Percentiles rank a stretch among this genome's conserved stretches.
phyloP scores from a whole-genome alignment of 2,113 vertebrate genomes.

The Grallaria varia region DNA sequence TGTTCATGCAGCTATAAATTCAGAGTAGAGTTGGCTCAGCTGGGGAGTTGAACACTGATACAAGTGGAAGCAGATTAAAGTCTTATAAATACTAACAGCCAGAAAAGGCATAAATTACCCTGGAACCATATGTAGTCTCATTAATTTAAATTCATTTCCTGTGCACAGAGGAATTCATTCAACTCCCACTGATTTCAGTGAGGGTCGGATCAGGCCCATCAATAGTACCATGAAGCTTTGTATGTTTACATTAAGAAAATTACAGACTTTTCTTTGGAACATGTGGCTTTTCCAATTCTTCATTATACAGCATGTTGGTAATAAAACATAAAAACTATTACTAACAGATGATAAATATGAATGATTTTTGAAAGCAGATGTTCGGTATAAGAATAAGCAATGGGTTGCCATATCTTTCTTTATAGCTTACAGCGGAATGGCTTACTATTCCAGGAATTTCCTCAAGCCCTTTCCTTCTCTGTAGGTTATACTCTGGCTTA shows the following conservation, averaged over 20 bases:
- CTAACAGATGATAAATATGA: constrained; percentile 29
- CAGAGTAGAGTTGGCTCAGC: neutral
- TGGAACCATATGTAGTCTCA: constrained; percentile 32
- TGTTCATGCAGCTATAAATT: neutral
- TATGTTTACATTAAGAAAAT: constrained; percentile 29
- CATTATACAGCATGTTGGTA: constrained; percentile 26
- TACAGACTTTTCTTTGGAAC: constrained; percentile 1
- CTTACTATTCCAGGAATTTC: neutral
- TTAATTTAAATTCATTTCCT: constrained; percentile 58
- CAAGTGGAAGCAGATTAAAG: constrained; percentile 38
- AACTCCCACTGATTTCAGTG: constrained; percentile 25
- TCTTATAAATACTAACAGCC: constrained; percentile 33
- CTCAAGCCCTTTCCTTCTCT: neutral
- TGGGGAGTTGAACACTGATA: neutral
- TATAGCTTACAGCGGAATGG: constrained; percentile 25
- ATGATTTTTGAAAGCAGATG: constrained; percentile 55
- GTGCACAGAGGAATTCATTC: neutral
- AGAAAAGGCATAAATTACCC: constrained; percentile 29
- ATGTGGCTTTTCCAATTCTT: constrained; percentile 40
- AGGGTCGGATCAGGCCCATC: constrained; percentile 28
- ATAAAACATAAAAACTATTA: constrained; percentile 42
- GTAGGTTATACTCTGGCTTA: constrained; percentile 1
- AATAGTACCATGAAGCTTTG: neutral
- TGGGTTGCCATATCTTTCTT: constrained; percentile 21
- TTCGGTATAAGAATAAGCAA: neutral